Percentiles rank a stretch among this genome's conserved stretches.
Evolutionary conservation across 1,140 invertebrate genomes (phyloP).

Genomic region (Luehdorfia chinensis): DNA sequence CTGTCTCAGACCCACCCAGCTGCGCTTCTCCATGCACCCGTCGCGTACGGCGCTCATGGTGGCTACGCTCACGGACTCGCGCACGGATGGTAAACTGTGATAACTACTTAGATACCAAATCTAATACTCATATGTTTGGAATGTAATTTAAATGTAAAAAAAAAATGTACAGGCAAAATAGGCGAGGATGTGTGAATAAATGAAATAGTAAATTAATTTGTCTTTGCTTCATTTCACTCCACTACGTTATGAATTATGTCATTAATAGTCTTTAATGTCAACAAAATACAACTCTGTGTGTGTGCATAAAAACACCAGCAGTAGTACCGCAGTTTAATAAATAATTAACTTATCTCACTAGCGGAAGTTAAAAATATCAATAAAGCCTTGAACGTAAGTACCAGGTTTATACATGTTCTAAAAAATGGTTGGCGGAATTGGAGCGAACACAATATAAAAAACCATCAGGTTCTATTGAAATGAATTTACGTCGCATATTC

Average conservation of each 20-base stretch:
- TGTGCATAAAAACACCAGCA: not conserved
- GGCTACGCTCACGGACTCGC: slow-evolving; percentile 41
- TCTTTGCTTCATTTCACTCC: slow-evolving; percentile 22
- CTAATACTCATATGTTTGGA: slow-evolving; percentile 68
- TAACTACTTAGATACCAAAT: slow-evolving; percentile 56
- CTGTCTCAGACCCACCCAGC: slow-evolving; percentile 60
- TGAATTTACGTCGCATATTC: slow-evolving; percentile 1
- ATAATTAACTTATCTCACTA: slow-evolving; percentile 8
- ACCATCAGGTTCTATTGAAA: slow-evolving; percentile 1
- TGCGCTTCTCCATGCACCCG: slow-evolving; percentile 46
- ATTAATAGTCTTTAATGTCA: not conserved
- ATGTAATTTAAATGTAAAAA: slow-evolving; percentile 66
- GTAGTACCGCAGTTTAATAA: not conserved
- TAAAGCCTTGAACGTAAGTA: slow-evolving; percentile 3
- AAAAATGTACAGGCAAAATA: slow-evolving; percentile 57
- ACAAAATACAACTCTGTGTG: not conserved
- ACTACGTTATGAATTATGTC: not conserved
- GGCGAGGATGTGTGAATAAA: slow-evolving; percentile 75
- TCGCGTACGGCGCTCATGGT: slow-evolving; percentile 45
- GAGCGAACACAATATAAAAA: slow-evolving; percentile 1
- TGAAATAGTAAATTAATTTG: slow-evolving; percentile 58
- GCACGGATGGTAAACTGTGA: slow-evolving; percentile 72
- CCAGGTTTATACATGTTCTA: too few species aligned
- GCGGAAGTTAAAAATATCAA: slow-evolving; percentile 10
- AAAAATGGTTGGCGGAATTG: too few species aligned